Evolutionary conservation across 2,888 invertebrate genomes (phyloP).

Genomic region (Lingula anatina): DNA sequence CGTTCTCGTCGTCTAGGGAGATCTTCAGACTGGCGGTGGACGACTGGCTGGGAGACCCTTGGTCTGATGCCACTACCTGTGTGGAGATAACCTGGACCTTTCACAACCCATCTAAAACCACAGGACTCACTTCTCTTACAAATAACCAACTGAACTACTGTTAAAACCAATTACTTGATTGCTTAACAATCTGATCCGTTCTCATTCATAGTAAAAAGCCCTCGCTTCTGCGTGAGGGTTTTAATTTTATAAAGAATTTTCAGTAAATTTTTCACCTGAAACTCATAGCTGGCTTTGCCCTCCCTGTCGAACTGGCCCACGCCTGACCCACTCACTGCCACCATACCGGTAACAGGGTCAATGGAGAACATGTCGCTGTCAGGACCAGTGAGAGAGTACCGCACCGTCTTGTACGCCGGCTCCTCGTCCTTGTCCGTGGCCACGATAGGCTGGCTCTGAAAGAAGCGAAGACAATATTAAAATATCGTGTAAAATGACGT

Average conservation of each 20-base stretch:
- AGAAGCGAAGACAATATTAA: background rate
- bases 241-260: no score
- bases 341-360: background rate
- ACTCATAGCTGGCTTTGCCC: no score
- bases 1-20: slow-evolving; percentile 12
- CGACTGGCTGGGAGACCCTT: slow-evolving; percentile 10
- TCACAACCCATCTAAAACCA: no score
- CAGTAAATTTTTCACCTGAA: no score
- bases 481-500: no score
- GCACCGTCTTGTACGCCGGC: slow-evolving; percentile 7
- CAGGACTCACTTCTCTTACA: no score
- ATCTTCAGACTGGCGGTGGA: slow-evolving; percentile 10
- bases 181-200: no score
- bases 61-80: slow-evolving; percentile 14
- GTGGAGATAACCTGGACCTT: no score
- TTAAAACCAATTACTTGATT: no score
- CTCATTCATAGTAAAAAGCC: no score
- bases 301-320: slow-evolving; percentile 2
- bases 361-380: slow-evolving; percentile 11
- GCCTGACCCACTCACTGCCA: slow-evolving; percentile 2
- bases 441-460: slow-evolving; percentile 11
- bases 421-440: slow-evolving; percentile 11
- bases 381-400: slow-evolving; percentile 10
- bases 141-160: no score
- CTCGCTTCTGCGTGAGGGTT: no score